These are phyloP conservation scores for Motacilla alba DNA, from an alignment of 2,113 vertebrate genomes.

Conservation along the genomic window DNA sequence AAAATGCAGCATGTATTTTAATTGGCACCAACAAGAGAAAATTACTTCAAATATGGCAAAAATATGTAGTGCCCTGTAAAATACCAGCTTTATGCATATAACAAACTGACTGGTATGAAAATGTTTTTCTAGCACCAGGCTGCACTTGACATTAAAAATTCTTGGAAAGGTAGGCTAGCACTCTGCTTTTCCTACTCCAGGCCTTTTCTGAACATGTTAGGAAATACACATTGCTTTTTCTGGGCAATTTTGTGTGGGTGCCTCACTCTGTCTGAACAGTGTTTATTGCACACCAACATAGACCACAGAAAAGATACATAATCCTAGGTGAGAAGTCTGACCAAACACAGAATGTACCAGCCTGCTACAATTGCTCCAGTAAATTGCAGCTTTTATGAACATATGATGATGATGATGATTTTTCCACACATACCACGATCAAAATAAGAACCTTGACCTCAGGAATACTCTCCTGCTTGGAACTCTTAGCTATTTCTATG, in stretches of 20 bases:
- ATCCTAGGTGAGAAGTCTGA: not conserved
- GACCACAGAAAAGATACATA: not conserved
- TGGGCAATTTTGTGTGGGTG: not conserved
- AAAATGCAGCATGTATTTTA: conserved; percentile 38
- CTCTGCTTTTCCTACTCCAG: not conserved
- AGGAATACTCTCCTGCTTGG: not conserved
- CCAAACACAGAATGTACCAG: not conserved
- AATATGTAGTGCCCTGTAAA: conserved; percentile 54
- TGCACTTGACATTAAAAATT: conserved; percentile 38
- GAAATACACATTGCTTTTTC: not conserved
- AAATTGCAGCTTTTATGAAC: not conserved
- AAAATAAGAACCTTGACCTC: not conserved
- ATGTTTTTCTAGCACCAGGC: conserved; percentile 44
- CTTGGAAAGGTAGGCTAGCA: conserved; percentile 30
- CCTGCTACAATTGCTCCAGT: not conserved
- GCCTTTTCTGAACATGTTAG: not conserved
- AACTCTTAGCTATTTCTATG: not conserved
- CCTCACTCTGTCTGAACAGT: not conserved
- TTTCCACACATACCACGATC: not conserved
- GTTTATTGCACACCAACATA: not conserved
- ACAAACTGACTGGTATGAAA: conserved; percentile 7
- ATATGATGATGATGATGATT: not conserved
- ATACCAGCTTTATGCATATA: conserved; percentile 5
- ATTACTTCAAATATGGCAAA: not conserved
- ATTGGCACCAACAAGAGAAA: conserved; percentile 23